Evolutionary conservation across 2,888 invertebrate genomes (phyloP), one percentile per base, ranked within the genome.

Genomic region (Lobophora halterata): DNA sequence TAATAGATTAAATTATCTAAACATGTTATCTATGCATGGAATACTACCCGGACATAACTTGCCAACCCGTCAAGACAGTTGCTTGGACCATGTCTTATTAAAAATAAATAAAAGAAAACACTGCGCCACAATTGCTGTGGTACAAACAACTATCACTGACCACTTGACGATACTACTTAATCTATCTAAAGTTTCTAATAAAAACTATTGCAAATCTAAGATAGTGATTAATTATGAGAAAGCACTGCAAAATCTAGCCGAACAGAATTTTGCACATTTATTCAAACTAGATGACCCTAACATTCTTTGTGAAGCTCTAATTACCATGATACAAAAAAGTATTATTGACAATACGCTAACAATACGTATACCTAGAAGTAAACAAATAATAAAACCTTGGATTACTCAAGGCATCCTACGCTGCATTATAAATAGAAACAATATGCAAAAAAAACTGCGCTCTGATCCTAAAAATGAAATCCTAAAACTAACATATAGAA

Each of bases 11-110:
- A 36, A 28, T 14, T 61, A 58, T 14, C 28, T 55, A 1, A 49
- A 49, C 11, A 40, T 42, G 25, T 25, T 58, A 1, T 40, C 52
- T 0, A 9, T 14, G 2, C 29, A 50, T 32, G 54, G 57, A 3
- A 17, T 58, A 5, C 36, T 56, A 2, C 53, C 55, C 1, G 57
- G 53, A 11, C 55, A 60, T 13, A 27, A 5, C 3, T 5, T 54
- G 1, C 49, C 57, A 9, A 60, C 60, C 1, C 44, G 57, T 32
- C 35, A 41, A 3, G 33, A 33, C 3, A 55, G 28, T 10, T 55
- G 56, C 21, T 9, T 52, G 8, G 55, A 56, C 30, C 55, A 56
- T 13, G 25, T 50, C 11, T 44, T 45, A n/a, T 25, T 49, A 9
- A 43, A 38, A 45, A 13, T 45, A 8, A 35, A 49, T 5, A 40